Evolutionary conservation across 2,113 vertebrate species (phyloP).

Genomic region (Cardinalis cardinalis): DNA sequence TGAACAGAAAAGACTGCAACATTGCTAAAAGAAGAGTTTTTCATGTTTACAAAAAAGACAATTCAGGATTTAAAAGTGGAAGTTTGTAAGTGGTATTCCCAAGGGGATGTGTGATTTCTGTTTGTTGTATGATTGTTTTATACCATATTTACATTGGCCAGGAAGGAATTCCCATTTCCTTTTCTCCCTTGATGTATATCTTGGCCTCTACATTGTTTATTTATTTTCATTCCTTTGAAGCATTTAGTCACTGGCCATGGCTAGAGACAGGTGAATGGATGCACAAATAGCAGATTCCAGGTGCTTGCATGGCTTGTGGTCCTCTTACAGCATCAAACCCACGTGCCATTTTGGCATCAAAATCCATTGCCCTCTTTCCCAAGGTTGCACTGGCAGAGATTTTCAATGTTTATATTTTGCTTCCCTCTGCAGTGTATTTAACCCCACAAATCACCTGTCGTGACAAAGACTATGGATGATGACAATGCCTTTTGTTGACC

Average conservation of each 20-base stretch:
- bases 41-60: background rate
- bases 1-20: background rate
- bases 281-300: background rate
- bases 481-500: background rate
- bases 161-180: slow-evolving; percentile 16
- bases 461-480: background rate
- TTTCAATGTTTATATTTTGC: background rate
- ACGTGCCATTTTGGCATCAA: background rate
- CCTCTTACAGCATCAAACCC: background rate
- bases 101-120: background rate
- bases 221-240: slow-evolving; percentile 32
- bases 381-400: background rate
- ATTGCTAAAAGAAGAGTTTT: background rate
- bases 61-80: background rate
- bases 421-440: background rate
- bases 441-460: background rate
- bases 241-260: background rate
- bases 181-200: background rate
- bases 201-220: background rate
- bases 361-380: background rate
- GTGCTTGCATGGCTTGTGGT: background rate
- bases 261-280: slow-evolving; percentile 12
- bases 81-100: background rate
- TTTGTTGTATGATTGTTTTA: slow-evolving; percentile 22
- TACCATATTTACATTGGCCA: background rate